Conservation (phyloP, 1,140 invertebrate species). For the Calosoma granatense region DNA sequence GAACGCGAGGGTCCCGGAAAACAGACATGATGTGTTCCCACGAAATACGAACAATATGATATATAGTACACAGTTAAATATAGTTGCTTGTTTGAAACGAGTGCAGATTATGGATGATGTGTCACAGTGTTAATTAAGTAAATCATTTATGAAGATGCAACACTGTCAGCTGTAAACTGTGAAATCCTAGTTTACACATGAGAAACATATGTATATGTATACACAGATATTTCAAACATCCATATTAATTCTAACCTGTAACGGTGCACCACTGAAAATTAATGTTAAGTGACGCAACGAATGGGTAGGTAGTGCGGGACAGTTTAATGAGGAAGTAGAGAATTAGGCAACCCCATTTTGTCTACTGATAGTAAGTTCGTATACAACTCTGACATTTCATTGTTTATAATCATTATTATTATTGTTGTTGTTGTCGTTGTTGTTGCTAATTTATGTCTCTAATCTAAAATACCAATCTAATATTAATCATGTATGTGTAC, state of each 20-base stretch:
- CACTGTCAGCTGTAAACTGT: slow-evolving; percentile 1
- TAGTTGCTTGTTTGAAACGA: neutral
- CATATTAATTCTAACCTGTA: slow-evolving; percentile 14
- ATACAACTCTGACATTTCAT: too few species aligned
- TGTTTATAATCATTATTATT: too few species aligned
- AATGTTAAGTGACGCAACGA: neutral
- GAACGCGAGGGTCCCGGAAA: neutral
- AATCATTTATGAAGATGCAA: slow-evolving; percentile 9
- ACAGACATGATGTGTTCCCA: neutral
- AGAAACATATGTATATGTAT: too few species aligned
- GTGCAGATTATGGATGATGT: neutral
- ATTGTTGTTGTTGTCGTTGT: too few species aligned
- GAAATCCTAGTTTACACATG: too few species aligned
- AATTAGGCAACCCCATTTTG: slow-evolving; percentile 23
- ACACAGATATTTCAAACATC: too few species aligned
- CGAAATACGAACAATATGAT: neutral
- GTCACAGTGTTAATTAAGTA: slow-evolving; percentile 2
- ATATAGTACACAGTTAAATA: neutral
- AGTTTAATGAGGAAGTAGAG: slow-evolving; percentile 26
- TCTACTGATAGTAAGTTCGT: too few species aligned
- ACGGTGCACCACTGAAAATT: slow-evolving; percentile 17
- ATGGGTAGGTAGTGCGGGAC: neutral
- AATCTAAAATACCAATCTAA: too few species aligned
- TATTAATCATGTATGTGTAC: too few species aligned
- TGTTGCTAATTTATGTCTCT: too few species aligned